Evolutionary conservation across 2,797 vertebrate genomes (phyloP), one percentile per base, ranked within the genome.

Genomic region (Petrocephalus schoutedeni): DNA sequence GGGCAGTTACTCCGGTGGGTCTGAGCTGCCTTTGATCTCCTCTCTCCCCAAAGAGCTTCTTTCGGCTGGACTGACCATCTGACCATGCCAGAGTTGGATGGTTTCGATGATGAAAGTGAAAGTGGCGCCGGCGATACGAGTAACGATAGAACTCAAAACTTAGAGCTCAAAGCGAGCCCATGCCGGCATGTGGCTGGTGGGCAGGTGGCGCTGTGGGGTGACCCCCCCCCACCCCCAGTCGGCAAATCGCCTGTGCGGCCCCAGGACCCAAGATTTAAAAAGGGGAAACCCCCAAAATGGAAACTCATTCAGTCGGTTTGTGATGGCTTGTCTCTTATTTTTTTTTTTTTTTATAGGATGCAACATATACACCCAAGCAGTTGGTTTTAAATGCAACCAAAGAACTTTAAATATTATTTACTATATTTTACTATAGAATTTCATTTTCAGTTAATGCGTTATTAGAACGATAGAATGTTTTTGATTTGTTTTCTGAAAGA

Each of bases 71-170:
- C 10, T 0, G 28, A 28, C 28, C 28, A 36, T 86, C 95, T 2
- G 93, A 90, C 95, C 0, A 97, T 97, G 59, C 93, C 96, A 1
- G 97, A 98, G 91, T 91, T 97, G 89, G 97, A 98, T 0, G 97
- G 97, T 1, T 96, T 97, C 0, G 97, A 97, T 0, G 96, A 97
- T 0, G 96, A 96, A 87, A 97, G 97, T 0, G 97, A 98, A 90
- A 97, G 41, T 45, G 41, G 41, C 41, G 28, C 28, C 28, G 4
- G 96, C 0, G 97, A 97, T 58, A 89, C 10, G 0, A 86, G 67
- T 0, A 92, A 91, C 0, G 91, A 92, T 23, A 83, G 89, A 67
- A 86, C 49, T 88, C 89, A 89, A 88, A 89, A 89, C 19, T 9
- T 86, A 49, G 19, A 90, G 32, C 61, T 85, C 54, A 58, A 77